Evolutionary conservation across 1,140 invertebrate species (phyloP).

Genomic region (Vollenhovia emeryi): DNA sequence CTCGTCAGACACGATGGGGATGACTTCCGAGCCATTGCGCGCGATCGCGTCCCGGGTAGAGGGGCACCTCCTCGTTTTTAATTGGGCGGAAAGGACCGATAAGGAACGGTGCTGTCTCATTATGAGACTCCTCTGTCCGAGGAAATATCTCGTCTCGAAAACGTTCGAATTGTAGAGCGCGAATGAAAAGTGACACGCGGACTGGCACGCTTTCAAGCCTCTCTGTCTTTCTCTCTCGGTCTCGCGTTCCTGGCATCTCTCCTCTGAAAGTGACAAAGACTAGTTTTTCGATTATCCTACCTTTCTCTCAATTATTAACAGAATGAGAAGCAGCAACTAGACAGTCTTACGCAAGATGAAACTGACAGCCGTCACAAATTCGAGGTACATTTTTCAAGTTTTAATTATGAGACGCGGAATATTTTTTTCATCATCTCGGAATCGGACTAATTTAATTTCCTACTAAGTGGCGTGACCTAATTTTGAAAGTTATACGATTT

Average conservation of each 20-base stretch:
- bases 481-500: conserved; percentile 4
- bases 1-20: conserved; percentile 59
- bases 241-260: conserved; percentile 22
- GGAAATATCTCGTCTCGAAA: conserved; percentile 28
- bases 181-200: conserved; percentile 64
- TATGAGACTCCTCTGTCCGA: conserved; percentile 53
- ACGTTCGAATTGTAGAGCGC: conserved; percentile 25
- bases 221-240: not conserved
- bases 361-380: not conserved
- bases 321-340: conserved; percentile 28
- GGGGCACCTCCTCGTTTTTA: conserved; percentile 64
- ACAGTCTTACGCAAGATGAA: conserved; percentile 5
- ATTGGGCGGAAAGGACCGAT: conserved; percentile 76
- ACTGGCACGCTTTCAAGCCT: conserved; percentile 33
- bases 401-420: not conserved
- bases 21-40: conserved; percentile 69
- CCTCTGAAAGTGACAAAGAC: conserved; percentile 4
- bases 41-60: conserved; percentile 59
- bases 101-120: conserved; percentile 69
- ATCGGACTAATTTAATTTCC: not conserved
- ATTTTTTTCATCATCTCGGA: not conserved
- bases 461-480: not conserved
- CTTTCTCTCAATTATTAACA: conserved; percentile 15
- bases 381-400: not conserved
- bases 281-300: conserved; percentile 4